Percentiles rank a stretch among this genome's conserved stretches.
phyloP scores from a whole-genome alignment of 2,113 vertebrate species.

The Myotis davidii region DNA sequence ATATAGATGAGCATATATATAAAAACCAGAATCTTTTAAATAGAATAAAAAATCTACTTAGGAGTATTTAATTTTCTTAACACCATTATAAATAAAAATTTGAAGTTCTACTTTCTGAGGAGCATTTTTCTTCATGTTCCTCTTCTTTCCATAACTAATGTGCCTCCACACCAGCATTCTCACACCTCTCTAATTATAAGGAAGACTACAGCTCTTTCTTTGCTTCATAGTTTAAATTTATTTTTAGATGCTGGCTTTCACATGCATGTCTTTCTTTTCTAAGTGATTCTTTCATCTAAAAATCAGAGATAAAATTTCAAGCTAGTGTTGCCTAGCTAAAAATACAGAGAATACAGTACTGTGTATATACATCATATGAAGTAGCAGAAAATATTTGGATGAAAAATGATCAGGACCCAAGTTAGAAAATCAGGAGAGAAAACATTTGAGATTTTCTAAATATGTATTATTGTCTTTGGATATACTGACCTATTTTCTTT shows the following conservation, averaged over 20 bases:
- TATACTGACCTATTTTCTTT: background rate
- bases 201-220: constrained; percentile 46
- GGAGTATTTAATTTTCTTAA: background rate
- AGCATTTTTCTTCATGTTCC: background rate
- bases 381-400: constrained; percentile 16
- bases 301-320: constrained; percentile 60
- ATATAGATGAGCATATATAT: too few relatives aligned
- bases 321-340: constrained; percentile 57
- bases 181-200: constrained; percentile 56
- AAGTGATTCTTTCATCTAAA: constrained; percentile 59
- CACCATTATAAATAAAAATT: background rate
- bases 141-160: background rate
- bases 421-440: constrained; percentile 20
- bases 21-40: background rate
- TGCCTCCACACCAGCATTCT: background rate
- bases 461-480: background rate
- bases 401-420: constrained; percentile 2
- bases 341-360: background rate
- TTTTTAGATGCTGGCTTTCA: constrained; percentile 69
- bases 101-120: background rate
- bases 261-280: constrained; percentile 49
- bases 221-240: constrained; percentile 64
- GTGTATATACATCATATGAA: constrained; percentile 34
- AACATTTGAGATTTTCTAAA: background rate
- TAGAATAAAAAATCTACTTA: background rate